Percentiles rank a stretch among this genome's conserved stretches.
Evolutionary conservation across 2,888 invertebrate genomes (phyloP).

Genomic region (Schizaphis graminum): DNA sequence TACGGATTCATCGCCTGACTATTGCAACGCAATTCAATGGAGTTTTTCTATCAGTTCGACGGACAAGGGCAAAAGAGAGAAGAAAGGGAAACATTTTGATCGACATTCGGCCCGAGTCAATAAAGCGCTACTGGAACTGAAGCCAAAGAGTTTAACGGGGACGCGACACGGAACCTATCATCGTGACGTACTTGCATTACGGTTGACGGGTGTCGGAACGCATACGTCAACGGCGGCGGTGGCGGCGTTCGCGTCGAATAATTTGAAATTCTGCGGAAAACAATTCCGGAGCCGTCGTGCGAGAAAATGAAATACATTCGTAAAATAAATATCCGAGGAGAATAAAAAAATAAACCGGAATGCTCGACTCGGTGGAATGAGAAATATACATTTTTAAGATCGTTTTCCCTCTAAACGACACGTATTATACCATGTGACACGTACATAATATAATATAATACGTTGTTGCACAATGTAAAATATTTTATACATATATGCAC

Average conservation of each 20-base stretch:
- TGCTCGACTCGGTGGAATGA: not conserved
- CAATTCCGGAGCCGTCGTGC: slow-evolving; percentile 43
- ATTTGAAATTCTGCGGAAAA: slow-evolving; percentile 24
- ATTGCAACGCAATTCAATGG: not conserved
- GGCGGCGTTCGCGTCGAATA: slow-evolving; percentile 13
- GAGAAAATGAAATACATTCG: slow-evolving; percentile 29
- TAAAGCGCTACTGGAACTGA: not conserved
- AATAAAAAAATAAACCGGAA: not conserved
- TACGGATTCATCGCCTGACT: not conserved
- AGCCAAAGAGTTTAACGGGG: slow-evolving; percentile 5
- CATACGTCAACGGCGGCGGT: not conserved
- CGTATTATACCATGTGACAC: not conserved
- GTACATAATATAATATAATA: not conserved
- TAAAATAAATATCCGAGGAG: slow-evolving; percentile 21
- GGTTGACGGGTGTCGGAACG: slow-evolving; percentile 3
- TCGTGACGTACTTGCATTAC: not conserved
- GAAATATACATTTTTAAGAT: not conserved
- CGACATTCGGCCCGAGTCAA: not conserved
- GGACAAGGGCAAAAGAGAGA: not conserved
- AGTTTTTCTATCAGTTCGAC: not conserved
- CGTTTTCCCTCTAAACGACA: not conserved
- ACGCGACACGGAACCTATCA: not conserved
- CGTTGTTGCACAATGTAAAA: not conserved
- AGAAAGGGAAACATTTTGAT: not conserved
- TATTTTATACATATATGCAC: not conserved